phyloP scores from a whole-genome alignment of 2,888 invertebrate species.

The Copidosoma aretas region DNA sequence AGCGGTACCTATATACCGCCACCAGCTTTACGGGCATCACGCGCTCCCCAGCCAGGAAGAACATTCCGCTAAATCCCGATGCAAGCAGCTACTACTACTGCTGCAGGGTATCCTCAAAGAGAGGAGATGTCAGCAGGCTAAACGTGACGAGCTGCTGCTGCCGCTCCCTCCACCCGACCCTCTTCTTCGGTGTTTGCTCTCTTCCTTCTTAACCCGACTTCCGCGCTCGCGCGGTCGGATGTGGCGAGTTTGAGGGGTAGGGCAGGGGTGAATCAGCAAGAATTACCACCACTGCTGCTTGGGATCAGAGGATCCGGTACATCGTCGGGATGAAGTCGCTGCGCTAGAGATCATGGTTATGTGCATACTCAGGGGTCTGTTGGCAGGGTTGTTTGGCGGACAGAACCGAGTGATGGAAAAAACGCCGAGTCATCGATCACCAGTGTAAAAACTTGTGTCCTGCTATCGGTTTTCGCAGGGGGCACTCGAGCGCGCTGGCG shows the following conservation, averaged over 20 bases:
- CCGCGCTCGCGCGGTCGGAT: slow-evolving; percentile 10
- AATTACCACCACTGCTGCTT: neutral
- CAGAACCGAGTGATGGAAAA: too few relatives aligned
- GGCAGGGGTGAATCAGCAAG: slow-evolving; percentile 8
- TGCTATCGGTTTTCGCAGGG: too few relatives aligned
- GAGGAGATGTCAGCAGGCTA: neutral
- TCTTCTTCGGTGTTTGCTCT: too few relatives aligned
- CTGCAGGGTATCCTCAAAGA: neutral
- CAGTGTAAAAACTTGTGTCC: neutral
- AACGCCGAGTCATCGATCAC: too few relatives aligned
- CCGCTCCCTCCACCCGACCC: neutral
- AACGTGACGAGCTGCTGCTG: neutral
- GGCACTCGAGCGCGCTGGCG: neutral
- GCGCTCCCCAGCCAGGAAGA: neutral
- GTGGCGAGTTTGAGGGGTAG: slow-evolving; percentile 1
- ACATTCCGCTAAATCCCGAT: neutral
- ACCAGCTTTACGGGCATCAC: neutral
- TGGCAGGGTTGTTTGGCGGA: too few relatives aligned
- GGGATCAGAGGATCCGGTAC: too few relatives aligned
- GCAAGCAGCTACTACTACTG: neutral
- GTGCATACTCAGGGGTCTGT: too few relatives aligned
- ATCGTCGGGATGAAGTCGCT: too few relatives aligned
- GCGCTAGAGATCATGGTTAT: too few relatives aligned
- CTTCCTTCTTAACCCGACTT: neutral
- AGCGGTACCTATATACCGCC: neutral